These are phyloP conservation scores for Drosophila buzzatii DNA, from an alignment of 2,888 invertebrate species.

Conservation along the genomic window DNA sequence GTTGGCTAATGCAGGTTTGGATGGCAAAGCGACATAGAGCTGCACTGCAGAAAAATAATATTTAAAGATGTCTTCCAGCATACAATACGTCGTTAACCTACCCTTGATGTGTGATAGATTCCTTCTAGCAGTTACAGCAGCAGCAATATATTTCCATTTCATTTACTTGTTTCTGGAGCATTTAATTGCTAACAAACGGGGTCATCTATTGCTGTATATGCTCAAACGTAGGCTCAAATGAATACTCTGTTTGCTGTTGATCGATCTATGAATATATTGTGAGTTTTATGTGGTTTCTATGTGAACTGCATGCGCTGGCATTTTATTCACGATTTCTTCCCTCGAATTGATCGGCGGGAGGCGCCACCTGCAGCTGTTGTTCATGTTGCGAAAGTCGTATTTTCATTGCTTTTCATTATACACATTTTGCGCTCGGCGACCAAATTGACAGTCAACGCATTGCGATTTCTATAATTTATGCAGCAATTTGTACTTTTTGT, in stretches of 20 bases:
- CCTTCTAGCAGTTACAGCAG: background rate
- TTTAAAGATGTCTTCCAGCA: too few relatives aligned
- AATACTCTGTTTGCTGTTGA: background rate
- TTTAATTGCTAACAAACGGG: background rate
- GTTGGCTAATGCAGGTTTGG: background rate
- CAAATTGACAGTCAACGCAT: slow-evolving; percentile 75
- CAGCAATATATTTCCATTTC: background rate
- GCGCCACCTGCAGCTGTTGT: slow-evolving; percentile 40
- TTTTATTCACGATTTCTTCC: slow-evolving; percentile 14
- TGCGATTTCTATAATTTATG: slow-evolving; percentile 73
- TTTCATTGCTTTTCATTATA: slow-evolving; percentile 60
- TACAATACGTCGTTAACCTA: too few relatives aligned
- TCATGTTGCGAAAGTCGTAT: slow-evolving; percentile 41
- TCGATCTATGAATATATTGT: background rate
- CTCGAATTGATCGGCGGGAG: slow-evolving; percentile 23
- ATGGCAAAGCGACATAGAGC: too few relatives aligned
- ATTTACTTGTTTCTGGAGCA: background rate
- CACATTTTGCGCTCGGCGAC: slow-evolving; percentile 61
- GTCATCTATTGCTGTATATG: background rate
- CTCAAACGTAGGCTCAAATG: background rate
- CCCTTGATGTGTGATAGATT: background rate
- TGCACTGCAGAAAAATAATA: too few relatives aligned
- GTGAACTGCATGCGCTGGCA: slow-evolving; percentile 20
- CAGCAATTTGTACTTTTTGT: slow-evolving; percentile 61
- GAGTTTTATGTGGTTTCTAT: background rate